A percentile compares a stretch with the other conserved stretches of the same genome.
Conservation (phyloP, 2,888 invertebrate genomes). For the Bellardia pandia region DNA sequence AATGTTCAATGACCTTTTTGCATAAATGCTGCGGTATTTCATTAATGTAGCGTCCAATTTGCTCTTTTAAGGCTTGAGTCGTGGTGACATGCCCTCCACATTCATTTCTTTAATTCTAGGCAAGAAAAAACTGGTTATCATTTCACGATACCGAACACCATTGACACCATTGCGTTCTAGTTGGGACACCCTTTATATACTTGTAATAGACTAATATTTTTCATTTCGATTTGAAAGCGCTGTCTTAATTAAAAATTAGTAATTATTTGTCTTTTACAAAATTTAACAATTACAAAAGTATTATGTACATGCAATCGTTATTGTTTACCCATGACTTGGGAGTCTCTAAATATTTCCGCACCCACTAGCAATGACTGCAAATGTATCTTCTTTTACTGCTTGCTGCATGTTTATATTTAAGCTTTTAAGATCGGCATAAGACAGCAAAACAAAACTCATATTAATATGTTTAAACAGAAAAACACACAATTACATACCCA, state of each 20-base stretch:
- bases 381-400: slow-evolving; percentile 7
- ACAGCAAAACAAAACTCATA: slow-evolving; percentile 9
- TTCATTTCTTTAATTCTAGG: too few relatives aligned
- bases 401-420: slow-evolving; percentile 19
- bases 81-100: too few relatives aligned
- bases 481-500: not conserved
- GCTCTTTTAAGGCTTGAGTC: too few relatives aligned
- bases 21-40: too few relatives aligned
- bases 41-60: too few relatives aligned
- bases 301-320: slow-evolving; percentile 2
- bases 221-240: not conserved
- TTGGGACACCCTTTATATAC: too few relatives aligned
- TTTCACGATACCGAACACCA: too few relatives aligned
- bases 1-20: too few relatives aligned
- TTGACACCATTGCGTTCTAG: too few relatives aligned
- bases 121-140: too few relatives aligned
- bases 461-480: not conserved
- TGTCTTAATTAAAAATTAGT: not conserved
- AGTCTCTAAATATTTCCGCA: slow-evolving; percentile 5
- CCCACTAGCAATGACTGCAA: slow-evolving; percentile 5
- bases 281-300: slow-evolving; percentile 16
- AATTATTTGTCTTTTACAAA: not conserved
- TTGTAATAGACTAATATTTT: too few relatives aligned
- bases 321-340: slow-evolving; percentile 38
- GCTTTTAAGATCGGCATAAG: slow-evolving; percentile 54